phyloP scores from a whole-genome alignment of 2,888 invertebrate genomes.

The Antheraea yamamai region DNA sequence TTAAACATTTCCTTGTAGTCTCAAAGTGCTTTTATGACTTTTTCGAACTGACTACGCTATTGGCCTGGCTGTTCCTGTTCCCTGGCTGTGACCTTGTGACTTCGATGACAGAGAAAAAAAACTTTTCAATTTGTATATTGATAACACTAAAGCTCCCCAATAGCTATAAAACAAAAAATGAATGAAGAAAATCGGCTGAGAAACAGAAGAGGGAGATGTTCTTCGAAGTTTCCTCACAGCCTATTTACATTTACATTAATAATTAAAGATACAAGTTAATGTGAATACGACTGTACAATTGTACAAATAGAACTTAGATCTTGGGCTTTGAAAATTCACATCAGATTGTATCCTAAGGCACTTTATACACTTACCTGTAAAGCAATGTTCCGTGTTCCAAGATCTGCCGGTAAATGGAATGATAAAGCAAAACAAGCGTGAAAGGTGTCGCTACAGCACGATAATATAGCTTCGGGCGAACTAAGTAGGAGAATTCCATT shows the following conservation, averaged over 20 bases:
- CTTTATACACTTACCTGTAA: conserved; percentile 53
- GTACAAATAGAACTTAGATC: background rate
- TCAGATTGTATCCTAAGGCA: conserved; percentile 44
- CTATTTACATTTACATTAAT: background rate
- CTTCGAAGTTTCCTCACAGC: too few relatives aligned
- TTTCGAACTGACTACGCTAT: too few relatives aligned
- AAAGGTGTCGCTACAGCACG: conserved; percentile 26
- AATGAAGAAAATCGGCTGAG: too few relatives aligned
- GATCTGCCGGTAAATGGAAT: conserved; percentile 54
- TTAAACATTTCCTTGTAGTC: too few relatives aligned
- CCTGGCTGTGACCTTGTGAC: too few relatives aligned
- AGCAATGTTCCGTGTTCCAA: conserved; percentile 59
- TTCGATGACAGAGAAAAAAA: too few relatives aligned
- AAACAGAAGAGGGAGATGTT: too few relatives aligned
- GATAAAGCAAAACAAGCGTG: conserved; percentile 52
- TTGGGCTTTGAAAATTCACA: conserved; percentile 28
- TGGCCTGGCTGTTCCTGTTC: too few relatives aligned
- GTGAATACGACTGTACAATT: background rate
- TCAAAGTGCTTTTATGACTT: too few relatives aligned
- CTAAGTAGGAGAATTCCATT: conserved; percentile 1
- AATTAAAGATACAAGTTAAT: background rate
- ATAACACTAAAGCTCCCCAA: too few relatives aligned
- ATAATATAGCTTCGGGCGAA: conserved; percentile 21
- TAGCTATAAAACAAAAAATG: too few relatives aligned
- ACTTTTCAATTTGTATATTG: too few relatives aligned